Conservation (phyloP, 2,113 vertebrate genomes). For the Sardina pilchardus region DNA sequence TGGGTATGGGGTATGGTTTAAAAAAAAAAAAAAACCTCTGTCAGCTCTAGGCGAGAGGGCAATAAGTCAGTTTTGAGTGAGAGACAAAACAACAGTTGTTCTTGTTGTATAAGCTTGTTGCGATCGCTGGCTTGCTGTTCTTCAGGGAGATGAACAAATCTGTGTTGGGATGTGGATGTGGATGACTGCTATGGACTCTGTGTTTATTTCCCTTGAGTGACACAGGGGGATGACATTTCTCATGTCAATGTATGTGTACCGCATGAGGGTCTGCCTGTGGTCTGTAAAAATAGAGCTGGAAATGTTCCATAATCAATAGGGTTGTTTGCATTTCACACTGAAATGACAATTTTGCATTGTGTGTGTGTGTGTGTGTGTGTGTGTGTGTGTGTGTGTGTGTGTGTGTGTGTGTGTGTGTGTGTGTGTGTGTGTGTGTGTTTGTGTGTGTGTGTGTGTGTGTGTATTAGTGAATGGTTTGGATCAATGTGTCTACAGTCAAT, state of each 20-base stretch:
- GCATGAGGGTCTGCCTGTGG: background rate
- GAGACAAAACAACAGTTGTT: background rate
- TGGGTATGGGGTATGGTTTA: background rate
- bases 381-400: background rate
- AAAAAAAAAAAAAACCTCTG: background rate
- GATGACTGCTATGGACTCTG: background rate
- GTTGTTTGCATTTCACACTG: background rate
- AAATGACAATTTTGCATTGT: background rate
- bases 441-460: background rate
- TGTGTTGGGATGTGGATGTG: background rate
- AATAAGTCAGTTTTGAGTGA: background rate
- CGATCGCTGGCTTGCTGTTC: background rate
- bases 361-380: background rate
- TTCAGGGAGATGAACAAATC: background rate
- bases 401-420: background rate
- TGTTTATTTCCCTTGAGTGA: conserved; percentile 23
- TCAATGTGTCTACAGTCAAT: background rate
- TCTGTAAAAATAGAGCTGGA: background rate
- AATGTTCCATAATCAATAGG: background rate
- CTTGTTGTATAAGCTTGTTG: background rate
- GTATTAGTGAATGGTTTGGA: background rate
- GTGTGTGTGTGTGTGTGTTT: background rate
- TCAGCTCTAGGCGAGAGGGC: background rate
- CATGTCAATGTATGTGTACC: background rate
- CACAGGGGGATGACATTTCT: background rate